Percentiles rank a stretch among this genome's conserved stretches.
Evolutionary conservation across 2,797 vertebrate species (phyloP).

Genomic region (Iguana delicatissima): DNA sequence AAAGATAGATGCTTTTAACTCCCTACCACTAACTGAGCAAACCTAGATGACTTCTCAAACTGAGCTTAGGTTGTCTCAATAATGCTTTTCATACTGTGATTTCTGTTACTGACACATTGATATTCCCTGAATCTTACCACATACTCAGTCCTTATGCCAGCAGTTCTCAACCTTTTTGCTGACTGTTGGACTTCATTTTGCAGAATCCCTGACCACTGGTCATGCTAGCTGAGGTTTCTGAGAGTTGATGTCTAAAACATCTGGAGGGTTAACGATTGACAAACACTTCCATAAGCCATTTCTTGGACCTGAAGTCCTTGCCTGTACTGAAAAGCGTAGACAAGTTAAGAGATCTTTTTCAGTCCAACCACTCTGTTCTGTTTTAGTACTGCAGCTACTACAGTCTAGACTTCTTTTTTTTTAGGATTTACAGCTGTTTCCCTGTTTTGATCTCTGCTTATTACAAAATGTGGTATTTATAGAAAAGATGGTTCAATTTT

Average conservation of each 20-base stretch:
- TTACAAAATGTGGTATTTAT: not conserved
- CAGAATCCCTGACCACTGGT: too few relatives aligned
- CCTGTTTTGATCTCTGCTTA: not conserved
- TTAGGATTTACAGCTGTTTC: not conserved
- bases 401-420: too few relatives aligned
- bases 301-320: not conserved
- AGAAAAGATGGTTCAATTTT: not conserved
- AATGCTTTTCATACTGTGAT: not conserved
- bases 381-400: not conserved
- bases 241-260: not conserved
- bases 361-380: not conserved
- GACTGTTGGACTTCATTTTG: too few relatives aligned
- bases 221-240: not conserved
- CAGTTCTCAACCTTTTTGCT: too few relatives aligned
- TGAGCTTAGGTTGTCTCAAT: not conserved
- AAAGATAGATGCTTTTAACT: not conserved
- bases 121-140: too few relatives aligned
- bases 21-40: not conserved
- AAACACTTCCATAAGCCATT: too few relatives aligned
- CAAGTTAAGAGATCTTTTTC: too few relatives aligned
- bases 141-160: too few relatives aligned
- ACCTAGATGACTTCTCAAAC: not conserved
- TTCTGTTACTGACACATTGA: not conserved
- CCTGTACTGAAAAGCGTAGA: not conserved
- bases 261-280: too few relatives aligned